A percentile compares a stretch with the other conserved stretches of the same genome.
Conservation (phyloP, 30 jellyfish, hydroid and myxozoan species). For the Phacellophora camtschatica region DNA sequence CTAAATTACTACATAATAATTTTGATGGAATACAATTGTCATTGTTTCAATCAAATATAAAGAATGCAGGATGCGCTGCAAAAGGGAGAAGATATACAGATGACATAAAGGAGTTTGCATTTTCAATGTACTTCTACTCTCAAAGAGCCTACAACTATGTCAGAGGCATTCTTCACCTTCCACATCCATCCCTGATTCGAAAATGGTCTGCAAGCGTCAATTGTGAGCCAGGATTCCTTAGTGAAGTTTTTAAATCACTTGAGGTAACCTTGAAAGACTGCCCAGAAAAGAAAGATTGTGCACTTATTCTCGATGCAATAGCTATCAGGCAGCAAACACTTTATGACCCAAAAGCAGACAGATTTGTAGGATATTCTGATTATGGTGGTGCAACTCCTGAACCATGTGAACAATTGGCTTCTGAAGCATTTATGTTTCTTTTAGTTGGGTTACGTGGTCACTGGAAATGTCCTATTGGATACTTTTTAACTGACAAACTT, state of each 20-base stretch:
- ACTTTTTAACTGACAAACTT: slow-evolving; percentile 5
- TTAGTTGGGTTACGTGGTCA: not conserved
- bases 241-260: not conserved
- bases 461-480: slow-evolving; percentile 13
- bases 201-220: slow-evolving; percentile 4
- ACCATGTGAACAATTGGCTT: not conserved
- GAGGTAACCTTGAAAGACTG: not conserved
- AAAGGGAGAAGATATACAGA: not conserved
- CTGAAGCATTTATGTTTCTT: slow-evolving; percentile 30
- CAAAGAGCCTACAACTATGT: slow-evolving; percentile 12
- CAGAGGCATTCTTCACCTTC: slow-evolving; percentile 7
- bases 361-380: slow-evolving; percentile 43
- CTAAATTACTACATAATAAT: slow-evolving; percentile 23
- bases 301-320: slow-evolving; percentile 14
- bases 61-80: not conserved
- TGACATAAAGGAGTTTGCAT: slow-evolving; percentile 31
- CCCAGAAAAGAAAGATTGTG: slow-evolving; percentile 20
- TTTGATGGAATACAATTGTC: slow-evolving; percentile 44
- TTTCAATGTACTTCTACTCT: slow-evolving; percentile 17
- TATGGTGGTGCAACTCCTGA: slow-evolving; percentile 30
- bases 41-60: not conserved
- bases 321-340: not conserved
- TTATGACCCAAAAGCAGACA: slow-evolving; percentile 17
- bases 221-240: slow-evolving; percentile 39
- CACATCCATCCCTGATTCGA: slow-evolving; percentile 21